Base-by-base conservation (phyloP, 2,888 invertebrate genomes). In the Hymenopus coronatus region DNA sequence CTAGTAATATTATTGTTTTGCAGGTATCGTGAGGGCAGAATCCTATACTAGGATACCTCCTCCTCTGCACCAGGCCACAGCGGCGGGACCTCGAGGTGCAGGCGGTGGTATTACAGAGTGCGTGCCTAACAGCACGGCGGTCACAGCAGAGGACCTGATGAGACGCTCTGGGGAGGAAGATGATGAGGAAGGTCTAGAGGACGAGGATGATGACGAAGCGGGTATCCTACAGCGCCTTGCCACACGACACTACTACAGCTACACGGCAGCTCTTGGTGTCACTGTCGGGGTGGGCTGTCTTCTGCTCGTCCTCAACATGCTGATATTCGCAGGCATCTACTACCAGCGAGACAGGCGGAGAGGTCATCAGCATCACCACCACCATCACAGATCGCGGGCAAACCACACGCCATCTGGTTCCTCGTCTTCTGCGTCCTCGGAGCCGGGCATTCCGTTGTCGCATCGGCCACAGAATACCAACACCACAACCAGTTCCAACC, bases 291-390 rank as follows among this genome's bases (percentile, higher is more conserved):
- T 96, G 1, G 96, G 96, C 25, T 96, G 96, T 92, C 95, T 96
- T 91, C 94, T 96, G 46, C 93, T 96, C 30, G 95, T 96, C 2
- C 94, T 96, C 33, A 96, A 96, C 92, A 95, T 96, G 94, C 93
- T 96, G 89, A 96, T 97, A 91, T 97, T 97, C 92, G 96, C 97
- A 2, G 97, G 97, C 3, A 96, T 96, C 91, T 96, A 96, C 92
- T 95, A 96, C 91, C 96, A 96, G 92, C 93, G 96, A n/a, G 95
- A 95, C 81, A 94, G 96, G 92, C 12, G 92, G 92, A 14, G 93
- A 70, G 91, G 92, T 88, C 87, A 87, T n/a, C 82, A 82, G 8
- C 54, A 70, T 25, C 54, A 70, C 14, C 54, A 91, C 92, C 89
- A 92, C 92, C 54, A 70, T 70, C 54, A 70, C 54, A 91, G 90